A percentile compares a stretch with the other conserved stretches of the same genome.
Evolutionary conservation across 1,140 invertebrate genomes (phyloP).

Genomic region (Branchinecta lindahli): DNA sequence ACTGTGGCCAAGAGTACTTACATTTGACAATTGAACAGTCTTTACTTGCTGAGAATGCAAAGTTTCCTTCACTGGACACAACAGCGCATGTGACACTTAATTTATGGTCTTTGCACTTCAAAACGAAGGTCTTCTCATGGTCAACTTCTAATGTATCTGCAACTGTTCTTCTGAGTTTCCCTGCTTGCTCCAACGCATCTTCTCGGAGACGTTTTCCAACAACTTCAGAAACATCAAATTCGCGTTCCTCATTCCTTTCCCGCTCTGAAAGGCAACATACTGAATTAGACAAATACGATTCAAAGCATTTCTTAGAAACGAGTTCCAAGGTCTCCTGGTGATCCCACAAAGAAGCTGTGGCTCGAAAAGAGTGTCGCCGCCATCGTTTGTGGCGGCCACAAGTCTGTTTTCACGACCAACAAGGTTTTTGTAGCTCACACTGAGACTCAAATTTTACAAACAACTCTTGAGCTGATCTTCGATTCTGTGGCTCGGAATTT

Average conservation of each 20-base stretch:
- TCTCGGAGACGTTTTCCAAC: slow-evolving; percentile 55
- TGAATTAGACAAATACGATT: slow-evolving; percentile 17
- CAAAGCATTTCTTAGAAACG: neutral
- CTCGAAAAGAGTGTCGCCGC: too few species aligned
- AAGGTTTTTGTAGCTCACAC: too few species aligned
- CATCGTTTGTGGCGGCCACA: too few species aligned
- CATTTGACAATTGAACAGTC: slow-evolving; percentile 78
- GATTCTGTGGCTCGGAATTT: too few species aligned
- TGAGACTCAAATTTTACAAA: too few species aligned
- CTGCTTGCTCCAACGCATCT: slow-evolving; percentile 69
- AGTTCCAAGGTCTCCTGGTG: too few species aligned
- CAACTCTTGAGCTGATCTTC: too few species aligned
- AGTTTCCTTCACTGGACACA: slow-evolving; percentile 53
- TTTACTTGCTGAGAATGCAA: slow-evolving; percentile 69
- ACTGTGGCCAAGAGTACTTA: slow-evolving; percentile 27
- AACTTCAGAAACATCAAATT: slow-evolving; percentile 42
- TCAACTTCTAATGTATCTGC: slow-evolving; percentile 46
- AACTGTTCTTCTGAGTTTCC: slow-evolving; percentile 52
- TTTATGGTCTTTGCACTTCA: slow-evolving; percentile 56
- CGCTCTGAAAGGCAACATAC: slow-evolving; percentile 37
- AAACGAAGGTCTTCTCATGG: slow-evolving; percentile 33
- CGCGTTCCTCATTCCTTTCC: slow-evolving; percentile 45
- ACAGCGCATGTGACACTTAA: slow-evolving; percentile 64
- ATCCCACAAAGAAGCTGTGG: too few species aligned
- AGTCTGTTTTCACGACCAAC: too few species aligned